Base-by-base conservation (phyloP, 2,113 vertebrate genomes). In the Scophthalmus maximus region DNA sequence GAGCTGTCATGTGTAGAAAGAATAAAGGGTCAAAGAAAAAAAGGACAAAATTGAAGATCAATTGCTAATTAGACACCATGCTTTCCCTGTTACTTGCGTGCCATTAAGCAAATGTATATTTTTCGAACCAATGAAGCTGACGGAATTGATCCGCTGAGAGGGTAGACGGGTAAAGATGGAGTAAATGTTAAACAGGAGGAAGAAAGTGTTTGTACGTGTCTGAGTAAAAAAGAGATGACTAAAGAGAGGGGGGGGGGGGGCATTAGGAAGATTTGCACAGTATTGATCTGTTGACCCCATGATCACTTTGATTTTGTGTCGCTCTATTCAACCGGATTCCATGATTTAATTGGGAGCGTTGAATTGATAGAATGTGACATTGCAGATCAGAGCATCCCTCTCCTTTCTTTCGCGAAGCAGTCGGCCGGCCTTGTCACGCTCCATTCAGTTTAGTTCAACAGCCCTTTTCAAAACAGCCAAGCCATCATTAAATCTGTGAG, bases 271-370 rank as follows among this genome's bases (percentile, higher is more conserved):
- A 71, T 87, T 76, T 76, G 68, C 58, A 67, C 50, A 30, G 20
- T 68, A 89, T 85, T 67, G 89, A 86, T 89, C 68, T 56, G 75
- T 76, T 84, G 69, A 83, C 81, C 63, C 10, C 32, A 64, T 76
- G 79, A 84, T 86, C 66, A 68, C 73, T 78, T 83, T 86, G 79
- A 90, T 82, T 88, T 82, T 76, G 57, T 76, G 79, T 77, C 79
- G 51, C 46, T 83, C 63, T 47, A 61, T 86, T 79, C 68, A 53
- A 40, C 50, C 63, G 38, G 70, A 68, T 69, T 72, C 47, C 47
- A 29, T 67, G 63, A 87, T 86, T 84, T 86, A 74, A 85, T 82
- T 81, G 56, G 71, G 42, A 52, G 49, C 32, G 17, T 23, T 76
- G 67, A 76, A 67, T 70, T 49, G 70, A 70, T 72, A 8, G 47